Conservation (phyloP, 2,888 invertebrate species). For the Scaptodrosophila latifasciaeformis region DNA sequence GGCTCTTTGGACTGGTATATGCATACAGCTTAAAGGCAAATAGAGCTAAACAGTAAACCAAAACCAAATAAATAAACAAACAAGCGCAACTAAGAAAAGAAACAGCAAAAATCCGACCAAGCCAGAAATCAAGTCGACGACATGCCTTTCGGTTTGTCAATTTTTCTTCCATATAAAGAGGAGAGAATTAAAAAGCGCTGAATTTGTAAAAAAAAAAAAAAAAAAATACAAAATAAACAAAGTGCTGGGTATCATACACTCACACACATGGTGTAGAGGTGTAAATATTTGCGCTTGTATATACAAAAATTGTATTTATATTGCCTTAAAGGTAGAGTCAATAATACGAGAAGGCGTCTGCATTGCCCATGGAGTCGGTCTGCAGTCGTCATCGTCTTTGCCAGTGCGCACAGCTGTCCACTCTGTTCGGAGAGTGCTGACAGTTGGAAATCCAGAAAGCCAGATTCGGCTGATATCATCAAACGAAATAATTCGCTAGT, state of each 20-base stretch:
- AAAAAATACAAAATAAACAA: too few species aligned
- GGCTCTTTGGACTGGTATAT: background rate
- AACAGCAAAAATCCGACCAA: background rate
- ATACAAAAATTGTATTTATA: conserved; percentile 7
- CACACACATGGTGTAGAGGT: too few species aligned
- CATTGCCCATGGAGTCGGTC: conserved; percentile 21
- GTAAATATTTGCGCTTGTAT: conserved; percentile 15
- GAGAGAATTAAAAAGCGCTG: conserved; percentile 39
- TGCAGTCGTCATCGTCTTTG: conserved; percentile 27
- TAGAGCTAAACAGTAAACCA: conserved; percentile 47
- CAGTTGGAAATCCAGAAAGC: too few species aligned
- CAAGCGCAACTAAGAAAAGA: background rate
- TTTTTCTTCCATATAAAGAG: conserved; percentile 49
- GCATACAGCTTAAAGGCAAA: conserved; percentile 39
- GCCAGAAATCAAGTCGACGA: too few species aligned
- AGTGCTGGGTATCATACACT: too few species aligned
- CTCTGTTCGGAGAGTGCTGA: too few species aligned
- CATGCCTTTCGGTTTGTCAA: conserved; percentile 43
- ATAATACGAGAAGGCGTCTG: conserved; percentile 22
- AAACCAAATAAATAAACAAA: conserved; percentile 29
- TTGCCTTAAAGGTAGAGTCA: conserved; percentile 57
- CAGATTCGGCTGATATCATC: too few species aligned
- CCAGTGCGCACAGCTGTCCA: too few species aligned
- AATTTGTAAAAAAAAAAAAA: conserved; percentile 41
- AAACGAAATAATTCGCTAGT: conserved; percentile 15